Evolutionary conservation across 2,797 vertebrate species (phyloP).

Genomic region (Selene dorsalis): DNA sequence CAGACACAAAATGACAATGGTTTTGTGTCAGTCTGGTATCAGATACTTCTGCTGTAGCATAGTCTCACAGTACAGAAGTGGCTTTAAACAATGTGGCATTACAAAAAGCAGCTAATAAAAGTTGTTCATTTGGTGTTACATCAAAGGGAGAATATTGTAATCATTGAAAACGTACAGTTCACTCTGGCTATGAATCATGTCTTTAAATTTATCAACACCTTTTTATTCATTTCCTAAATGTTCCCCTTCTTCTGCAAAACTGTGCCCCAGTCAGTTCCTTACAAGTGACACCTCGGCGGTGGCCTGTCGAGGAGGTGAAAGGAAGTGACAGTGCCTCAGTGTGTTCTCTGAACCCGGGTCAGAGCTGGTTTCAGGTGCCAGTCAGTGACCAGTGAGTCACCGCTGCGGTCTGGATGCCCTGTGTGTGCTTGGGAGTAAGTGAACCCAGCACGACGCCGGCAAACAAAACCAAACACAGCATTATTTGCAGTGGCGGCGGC

Average conservation of each 20-base stretch:
- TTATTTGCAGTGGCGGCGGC: constrained; percentile 30
- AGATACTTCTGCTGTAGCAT: too few relatives aligned
- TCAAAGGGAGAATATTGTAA: background rate
- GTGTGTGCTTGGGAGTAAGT: constrained; percentile 29
- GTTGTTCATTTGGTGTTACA: background rate
- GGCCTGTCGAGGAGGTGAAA: constrained; percentile 7
- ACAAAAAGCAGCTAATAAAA: background rate
- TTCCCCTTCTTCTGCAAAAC: background rate
- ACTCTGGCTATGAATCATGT: background rate
- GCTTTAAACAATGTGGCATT: background rate
- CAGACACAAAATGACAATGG: background rate
- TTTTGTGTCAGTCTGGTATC: too few relatives aligned
- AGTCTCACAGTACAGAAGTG: background rate
- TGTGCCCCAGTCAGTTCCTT: background rate
- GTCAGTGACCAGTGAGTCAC: constrained; percentile 55
- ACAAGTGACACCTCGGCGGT: constrained; percentile 7
- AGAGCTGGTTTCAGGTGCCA: constrained; percentile 58
- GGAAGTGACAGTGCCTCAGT: constrained; percentile 22
- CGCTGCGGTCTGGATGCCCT: constrained; percentile 45
- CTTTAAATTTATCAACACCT: background rate
- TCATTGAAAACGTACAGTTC: background rate
- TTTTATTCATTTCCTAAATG: background rate
- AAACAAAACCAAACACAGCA: constrained; percentile 38
- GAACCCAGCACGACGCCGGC: constrained; percentile 12
- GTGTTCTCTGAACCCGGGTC: constrained; percentile 45